Conservation (phyloP, 2,113 vertebrate genomes). For the Thermophis baileyi region DNA sequence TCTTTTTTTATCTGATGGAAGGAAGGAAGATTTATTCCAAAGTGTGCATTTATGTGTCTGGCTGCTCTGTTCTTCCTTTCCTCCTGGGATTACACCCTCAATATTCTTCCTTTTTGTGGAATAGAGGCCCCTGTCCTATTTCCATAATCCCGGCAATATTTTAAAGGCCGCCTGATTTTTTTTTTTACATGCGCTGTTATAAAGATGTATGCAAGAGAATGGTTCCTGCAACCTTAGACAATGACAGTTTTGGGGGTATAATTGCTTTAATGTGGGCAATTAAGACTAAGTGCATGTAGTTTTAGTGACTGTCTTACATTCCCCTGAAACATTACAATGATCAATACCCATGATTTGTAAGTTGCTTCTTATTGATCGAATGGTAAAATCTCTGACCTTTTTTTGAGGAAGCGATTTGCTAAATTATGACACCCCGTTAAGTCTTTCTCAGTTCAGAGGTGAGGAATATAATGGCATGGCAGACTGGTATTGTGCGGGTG, state of each 20-base stretch:
- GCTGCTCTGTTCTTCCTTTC: slow-evolving; percentile 8
- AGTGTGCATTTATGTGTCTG: neutral
- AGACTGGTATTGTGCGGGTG: neutral
- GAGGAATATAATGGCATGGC: slow-evolving; percentile 59
- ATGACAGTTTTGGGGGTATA: slow-evolving; percentile 83
- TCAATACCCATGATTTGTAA: slow-evolving; percentile 94
- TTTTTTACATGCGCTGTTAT: slow-evolving; percentile 68
- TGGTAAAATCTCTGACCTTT: slow-evolving; percentile 85
- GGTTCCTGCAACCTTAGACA: slow-evolving; percentile 75
- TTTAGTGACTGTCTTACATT: slow-evolving; percentile 89
- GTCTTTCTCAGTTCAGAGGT: slow-evolving; percentile 66
- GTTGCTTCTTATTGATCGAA: slow-evolving; percentile 79
- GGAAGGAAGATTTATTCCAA: neutral
- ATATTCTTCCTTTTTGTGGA: neutral
- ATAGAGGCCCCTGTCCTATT: slow-evolving; percentile 50
- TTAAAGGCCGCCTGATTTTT: slow-evolving; percentile 64
- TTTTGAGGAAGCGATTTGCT: slow-evolving; percentile 74
- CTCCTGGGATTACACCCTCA: slow-evolving; percentile 54
- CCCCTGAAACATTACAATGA: slow-evolving; percentile 79
- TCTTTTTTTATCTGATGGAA: neutral
- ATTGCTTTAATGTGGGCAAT: slow-evolving; percentile 93
- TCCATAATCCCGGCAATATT: slow-evolving; percentile 68
- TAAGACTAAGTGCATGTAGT: slow-evolving; percentile 92
- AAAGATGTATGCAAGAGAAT: slow-evolving; percentile 65
- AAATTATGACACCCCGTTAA: slow-evolving; percentile 72